Base-by-base conservation (phyloP, 2,797 vertebrate genomes). In the Sciurus carolinensis region DNA sequence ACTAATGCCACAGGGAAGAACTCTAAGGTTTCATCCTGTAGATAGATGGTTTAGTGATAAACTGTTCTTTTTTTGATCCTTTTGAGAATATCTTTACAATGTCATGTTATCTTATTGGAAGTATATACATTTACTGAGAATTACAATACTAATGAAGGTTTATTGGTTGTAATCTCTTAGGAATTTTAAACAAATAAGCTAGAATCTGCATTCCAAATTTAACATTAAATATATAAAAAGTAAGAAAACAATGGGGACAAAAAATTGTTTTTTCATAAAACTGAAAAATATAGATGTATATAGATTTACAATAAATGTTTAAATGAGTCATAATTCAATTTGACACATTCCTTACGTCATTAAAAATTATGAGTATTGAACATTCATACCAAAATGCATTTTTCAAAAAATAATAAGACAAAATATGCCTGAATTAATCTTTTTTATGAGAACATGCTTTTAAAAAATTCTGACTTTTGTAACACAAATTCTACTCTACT, bases 21-120 rank as follows among this genome's bases (percentile, higher is more conserved):
- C 44, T 96, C 90, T 7, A 96, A 54, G 7, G 42, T 96, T 97
- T 97, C 90, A 95, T 83, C n/a, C 10, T 24, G 0, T 4, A 87
- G 82, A 75, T 47, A 64, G 39, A 84, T 75, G 33, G 2, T 22
- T 72, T 93, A 42, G 47, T 81, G 96, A 80, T 81, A 81, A 91
- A 92, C 28, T 72, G 36, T 10, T 39, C 47, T 87, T 30, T 94
- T 54, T 73, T 95, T 86, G 3, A 44, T 22, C 82, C 3, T 2
- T 4, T 73, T 72, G 17, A 71, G n/a, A 71, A 62, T 54, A 36
- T 4, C n/a, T 79, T 87, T 36, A 91, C 36, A 66, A 10, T 69
- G 9, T 20, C 26, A 93, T 2, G 39, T 11, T 10, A 82, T 91
- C 39, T 52, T 93, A 57, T 59, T 92, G 47, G 44, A 90, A 95